Percentiles rank a stretch among this genome's conserved stretches.
Evolutionary conservation across 2,888 invertebrate genomes (phyloP).

Genomic region (Tenodera sinensis): DNA sequence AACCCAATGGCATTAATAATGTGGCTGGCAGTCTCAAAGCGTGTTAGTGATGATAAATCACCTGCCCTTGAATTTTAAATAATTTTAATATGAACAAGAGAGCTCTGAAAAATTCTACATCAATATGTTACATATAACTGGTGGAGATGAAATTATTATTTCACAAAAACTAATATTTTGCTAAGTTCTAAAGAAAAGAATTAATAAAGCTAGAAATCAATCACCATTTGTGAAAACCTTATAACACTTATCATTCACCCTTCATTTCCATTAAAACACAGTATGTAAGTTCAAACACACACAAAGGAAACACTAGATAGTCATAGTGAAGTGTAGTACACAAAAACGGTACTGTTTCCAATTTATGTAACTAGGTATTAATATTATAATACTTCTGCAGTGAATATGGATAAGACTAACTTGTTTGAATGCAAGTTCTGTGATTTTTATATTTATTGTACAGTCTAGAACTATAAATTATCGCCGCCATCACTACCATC

Average conservation of each 20-base stretch:
- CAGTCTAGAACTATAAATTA: not conserved
- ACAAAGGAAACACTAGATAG: constrained; percentile 1
- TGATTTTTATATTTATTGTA: constrained; percentile 9
- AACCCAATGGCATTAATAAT: not conserved
- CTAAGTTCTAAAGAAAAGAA: not conserved
- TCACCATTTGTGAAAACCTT: not conserved
- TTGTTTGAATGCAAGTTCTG: not conserved
- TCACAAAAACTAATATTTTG: not conserved
- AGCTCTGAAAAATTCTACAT: not conserved
- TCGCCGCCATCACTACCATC: not conserved
- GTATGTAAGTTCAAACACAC: not conserved
- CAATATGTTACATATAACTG: not conserved
- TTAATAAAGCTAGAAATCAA: not conserved
- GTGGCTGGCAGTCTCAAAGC: not conserved
- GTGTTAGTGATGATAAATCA: not conserved
- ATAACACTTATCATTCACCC: not conserved
- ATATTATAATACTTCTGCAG: not conserved
- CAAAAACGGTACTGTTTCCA: not conserved
- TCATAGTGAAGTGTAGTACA: not conserved
- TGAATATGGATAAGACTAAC: not conserved
- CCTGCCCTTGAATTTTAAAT: not conserved
- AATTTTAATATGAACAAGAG: not conserved
- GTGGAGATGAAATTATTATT: not conserved
- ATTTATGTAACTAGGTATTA: not conserved
- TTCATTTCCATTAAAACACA: not conserved